phyloP scores from a whole-genome alignment of 2,113 vertebrate species.

The Aleadryas rufinucha region DNA sequence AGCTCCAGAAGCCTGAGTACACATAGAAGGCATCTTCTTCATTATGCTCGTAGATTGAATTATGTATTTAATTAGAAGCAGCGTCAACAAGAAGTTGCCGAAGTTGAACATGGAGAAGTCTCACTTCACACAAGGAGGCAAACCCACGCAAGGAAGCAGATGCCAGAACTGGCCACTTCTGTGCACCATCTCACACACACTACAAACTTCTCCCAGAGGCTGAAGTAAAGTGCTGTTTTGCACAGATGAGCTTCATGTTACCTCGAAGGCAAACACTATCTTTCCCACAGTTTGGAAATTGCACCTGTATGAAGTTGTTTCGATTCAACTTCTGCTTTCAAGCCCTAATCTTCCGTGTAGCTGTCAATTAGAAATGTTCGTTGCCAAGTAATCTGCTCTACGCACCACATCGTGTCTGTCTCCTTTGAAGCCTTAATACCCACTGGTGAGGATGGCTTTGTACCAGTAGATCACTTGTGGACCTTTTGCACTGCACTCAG shows the following conservation, averaged over 20 bases:
- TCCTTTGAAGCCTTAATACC: neutral
- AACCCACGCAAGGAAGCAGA: neutral
- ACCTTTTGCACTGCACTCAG: neutral
- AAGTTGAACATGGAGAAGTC: neutral
- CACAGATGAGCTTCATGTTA: neutral
- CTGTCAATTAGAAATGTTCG: neutral
- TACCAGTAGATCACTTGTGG: neutral
- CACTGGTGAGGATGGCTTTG: neutral
- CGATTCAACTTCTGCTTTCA: neutral
- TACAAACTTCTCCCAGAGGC: neutral
- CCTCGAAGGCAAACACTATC: neutral
- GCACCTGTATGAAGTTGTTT: neutral
- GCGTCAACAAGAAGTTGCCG: neutral
- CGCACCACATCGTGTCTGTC: fast-evolving
- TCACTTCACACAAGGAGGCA: neutral
- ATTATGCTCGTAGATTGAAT: neutral
- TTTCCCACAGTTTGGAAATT: neutral
- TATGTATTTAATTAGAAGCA: neutral
- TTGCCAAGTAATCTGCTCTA: neutral
- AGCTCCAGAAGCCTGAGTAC: neutral
- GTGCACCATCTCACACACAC: neutral
- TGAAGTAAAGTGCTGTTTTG: neutral
- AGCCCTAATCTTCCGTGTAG: fast-evolving
- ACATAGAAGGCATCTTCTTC: neutral
- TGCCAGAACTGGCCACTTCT: neutral